These are phyloP conservation scores for Cotesia congregata DNA, from an alignment of 2,888 invertebrate species.

Conservation along the genomic window DNA sequence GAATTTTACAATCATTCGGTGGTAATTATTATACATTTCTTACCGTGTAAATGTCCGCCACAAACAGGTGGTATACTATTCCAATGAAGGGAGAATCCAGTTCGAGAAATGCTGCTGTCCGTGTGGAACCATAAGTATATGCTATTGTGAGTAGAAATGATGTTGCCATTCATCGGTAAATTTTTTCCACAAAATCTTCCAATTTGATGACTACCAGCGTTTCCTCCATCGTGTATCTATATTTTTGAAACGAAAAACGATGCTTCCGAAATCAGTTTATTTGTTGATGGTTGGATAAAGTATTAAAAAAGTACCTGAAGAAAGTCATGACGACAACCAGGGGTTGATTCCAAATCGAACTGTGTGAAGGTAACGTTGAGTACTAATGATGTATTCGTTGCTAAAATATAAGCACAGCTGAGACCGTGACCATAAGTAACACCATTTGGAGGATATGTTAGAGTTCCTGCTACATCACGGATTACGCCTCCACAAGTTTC, in stretches of 20 bases:
- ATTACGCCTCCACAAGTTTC: conserved; percentile 77
- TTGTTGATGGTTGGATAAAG: background rate
- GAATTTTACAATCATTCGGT: too few species aligned
- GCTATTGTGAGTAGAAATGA: conserved; percentile 83
- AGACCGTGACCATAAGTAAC: conserved; percentile 75
- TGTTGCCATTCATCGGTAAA: conserved; percentile 79
- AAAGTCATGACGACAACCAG: conserved; percentile 82
- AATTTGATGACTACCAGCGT: conserved; percentile 79
- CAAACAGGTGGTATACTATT: conserved; percentile 80
- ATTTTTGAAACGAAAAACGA: conserved; percentile 43
- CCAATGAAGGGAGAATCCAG: conserved; percentile 88
- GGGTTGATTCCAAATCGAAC: conserved; percentile 80
- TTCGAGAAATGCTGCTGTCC: conserved; percentile 76
- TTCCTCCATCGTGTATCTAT: conserved; percentile 89
- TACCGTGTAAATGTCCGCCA: conserved; percentile 76
- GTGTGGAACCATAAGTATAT: conserved; percentile 88
- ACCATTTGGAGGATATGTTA: conserved; percentile 76
- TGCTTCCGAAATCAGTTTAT: background rate
- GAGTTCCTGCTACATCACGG: conserved; percentile 72
- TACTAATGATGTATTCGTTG: conserved; percentile 78
- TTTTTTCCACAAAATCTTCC: conserved; percentile 85
- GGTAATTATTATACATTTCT: too few species aligned
- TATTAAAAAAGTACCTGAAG: conserved; percentile 71
- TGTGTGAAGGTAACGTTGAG: conserved; percentile 84
- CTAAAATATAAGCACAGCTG: conserved; percentile 87